Percentiles rank a stretch among this genome's conserved stretches.
These are phyloP conservation scores for Spodoptera exigua DNA, from an alignment of 2,888 invertebrate genomes.

Conservation along the genomic window DNA sequence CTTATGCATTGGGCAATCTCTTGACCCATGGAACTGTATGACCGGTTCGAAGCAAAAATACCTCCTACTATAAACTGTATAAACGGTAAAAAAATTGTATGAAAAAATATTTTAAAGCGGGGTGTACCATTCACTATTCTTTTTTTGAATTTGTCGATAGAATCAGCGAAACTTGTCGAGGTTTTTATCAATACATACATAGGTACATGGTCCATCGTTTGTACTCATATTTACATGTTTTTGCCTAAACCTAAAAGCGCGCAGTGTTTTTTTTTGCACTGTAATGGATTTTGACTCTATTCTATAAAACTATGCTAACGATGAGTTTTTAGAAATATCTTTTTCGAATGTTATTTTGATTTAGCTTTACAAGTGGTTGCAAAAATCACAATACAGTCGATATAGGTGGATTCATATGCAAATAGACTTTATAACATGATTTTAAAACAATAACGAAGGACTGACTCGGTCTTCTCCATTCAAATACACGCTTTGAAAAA, in stretches of 20 bases:
- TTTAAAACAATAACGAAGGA: no score
- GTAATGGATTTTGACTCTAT: constrained; percentile 32
- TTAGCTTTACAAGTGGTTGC: background rate
- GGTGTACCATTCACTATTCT: constrained; percentile 7
- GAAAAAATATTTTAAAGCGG: constrained; percentile 11
- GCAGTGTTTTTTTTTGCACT: constrained; percentile 25
- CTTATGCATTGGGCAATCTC: no score
- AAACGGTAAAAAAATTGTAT: constrained; percentile 11
- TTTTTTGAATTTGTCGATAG: constrained; percentile 13
- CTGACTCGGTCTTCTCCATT: no score
- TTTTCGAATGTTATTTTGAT: constrained; percentile 6
- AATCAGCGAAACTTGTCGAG: constrained; percentile 22
- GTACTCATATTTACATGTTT: constrained; percentile 45
- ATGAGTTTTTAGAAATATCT: background rate
- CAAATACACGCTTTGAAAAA: no score
- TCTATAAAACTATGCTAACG: constrained; percentile 15
- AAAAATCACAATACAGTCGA: no score
- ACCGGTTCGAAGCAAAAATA: background rate
- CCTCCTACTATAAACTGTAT: background rate
- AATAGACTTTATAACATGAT: no score
- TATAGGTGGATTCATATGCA: no score
- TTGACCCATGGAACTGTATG: no score
- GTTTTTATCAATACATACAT: constrained; percentile 36
- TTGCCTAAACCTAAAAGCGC: constrained; percentile 47
- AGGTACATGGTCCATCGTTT: constrained; percentile 24